Percentiles rank a stretch among this genome's conserved stretches.
Evolutionary conservation across 2,113 vertebrate species (phyloP).

Genomic region (Pholis gunnellus): DNA sequence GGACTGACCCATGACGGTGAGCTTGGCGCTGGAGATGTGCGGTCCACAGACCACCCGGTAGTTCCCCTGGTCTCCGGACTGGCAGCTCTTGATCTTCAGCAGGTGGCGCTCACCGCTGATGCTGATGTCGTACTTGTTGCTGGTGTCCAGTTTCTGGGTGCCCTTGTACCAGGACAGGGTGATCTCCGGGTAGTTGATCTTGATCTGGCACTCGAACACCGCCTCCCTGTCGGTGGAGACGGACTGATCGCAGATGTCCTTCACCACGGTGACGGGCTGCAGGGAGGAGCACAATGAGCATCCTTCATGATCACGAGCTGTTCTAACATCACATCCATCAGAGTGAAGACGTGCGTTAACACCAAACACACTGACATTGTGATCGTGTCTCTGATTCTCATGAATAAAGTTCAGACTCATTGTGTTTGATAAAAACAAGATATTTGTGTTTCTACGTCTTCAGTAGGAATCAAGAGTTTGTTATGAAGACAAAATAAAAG

Average conservation of each 20-base stretch:
- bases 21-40: slow-evolving; percentile 95
- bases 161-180: slow-evolving; percentile 98
- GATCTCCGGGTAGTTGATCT: slow-evolving; percentile 99
- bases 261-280: slow-evolving; percentile 95
- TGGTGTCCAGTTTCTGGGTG: slow-evolving; percentile 92
- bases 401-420: too few species aligned
- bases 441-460: too few species aligned
- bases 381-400: too few species aligned
- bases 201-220: slow-evolving; percentile 94
- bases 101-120: slow-evolving; percentile 90
- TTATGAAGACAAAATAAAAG: too few species aligned
- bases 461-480: too few species aligned
- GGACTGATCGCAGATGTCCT: slow-evolving; percentile 92
- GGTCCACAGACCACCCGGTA: slow-evolving; percentile 97
- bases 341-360: too few species aligned
- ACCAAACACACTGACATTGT: too few species aligned
- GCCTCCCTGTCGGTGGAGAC: slow-evolving; percentile 89
- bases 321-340: too few species aligned
- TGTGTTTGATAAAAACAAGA: too few species aligned
- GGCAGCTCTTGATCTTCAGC: slow-evolving; percentile 90
- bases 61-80: slow-evolving; percentile 92
- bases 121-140: slow-evolving; percentile 91
- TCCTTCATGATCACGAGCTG: too few species aligned
- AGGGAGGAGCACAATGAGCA: background rate
- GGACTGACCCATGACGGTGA: slow-evolving; percentile 92